Evolutionary conservation across 2,797 vertebrate species (phyloP).

Genomic region (Microhierax caerulescens): DNA sequence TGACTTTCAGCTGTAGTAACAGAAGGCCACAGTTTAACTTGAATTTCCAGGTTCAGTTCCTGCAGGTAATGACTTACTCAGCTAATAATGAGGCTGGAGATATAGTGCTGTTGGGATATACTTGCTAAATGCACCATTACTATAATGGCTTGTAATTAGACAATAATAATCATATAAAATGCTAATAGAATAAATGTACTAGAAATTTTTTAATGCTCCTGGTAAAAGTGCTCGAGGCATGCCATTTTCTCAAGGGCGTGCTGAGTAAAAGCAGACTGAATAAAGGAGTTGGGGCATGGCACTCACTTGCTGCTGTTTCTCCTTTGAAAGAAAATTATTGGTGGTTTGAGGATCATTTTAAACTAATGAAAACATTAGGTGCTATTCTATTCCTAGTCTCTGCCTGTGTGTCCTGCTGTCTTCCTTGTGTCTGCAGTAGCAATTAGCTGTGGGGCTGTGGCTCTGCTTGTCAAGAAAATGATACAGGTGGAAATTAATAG

Average conservation of each 20-base stretch:
- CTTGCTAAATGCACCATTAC: neutral
- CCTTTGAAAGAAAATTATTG: neutral
- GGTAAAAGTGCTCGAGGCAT: neutral
- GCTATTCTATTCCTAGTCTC: neutral
- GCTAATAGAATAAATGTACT: constrained; percentile 10
- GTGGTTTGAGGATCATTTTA: neutral
- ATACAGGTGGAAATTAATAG: constrained; percentile 4
- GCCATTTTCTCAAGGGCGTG: neutral
- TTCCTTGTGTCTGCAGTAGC: neutral
- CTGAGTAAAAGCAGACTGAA: neutral
- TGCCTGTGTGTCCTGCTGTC: neutral
- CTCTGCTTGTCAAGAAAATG: neutral
- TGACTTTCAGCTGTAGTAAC: neutral
- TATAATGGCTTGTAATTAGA: constrained; percentile 31
- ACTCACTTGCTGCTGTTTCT: neutral
- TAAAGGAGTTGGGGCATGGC: neutral
- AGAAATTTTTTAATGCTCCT: neutral
- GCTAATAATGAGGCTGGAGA: neutral
- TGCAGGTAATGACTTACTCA: neutral
- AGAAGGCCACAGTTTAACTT: neutral
- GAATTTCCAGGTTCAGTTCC: neutral
- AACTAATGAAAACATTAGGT: neutral
- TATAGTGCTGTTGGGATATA: neutral
- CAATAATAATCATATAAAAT: constrained; percentile 17
- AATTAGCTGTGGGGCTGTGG: neutral